Base-by-base conservation (phyloP, 1,140 invertebrate species). In the Rhopalosiphum padi region DNA sequence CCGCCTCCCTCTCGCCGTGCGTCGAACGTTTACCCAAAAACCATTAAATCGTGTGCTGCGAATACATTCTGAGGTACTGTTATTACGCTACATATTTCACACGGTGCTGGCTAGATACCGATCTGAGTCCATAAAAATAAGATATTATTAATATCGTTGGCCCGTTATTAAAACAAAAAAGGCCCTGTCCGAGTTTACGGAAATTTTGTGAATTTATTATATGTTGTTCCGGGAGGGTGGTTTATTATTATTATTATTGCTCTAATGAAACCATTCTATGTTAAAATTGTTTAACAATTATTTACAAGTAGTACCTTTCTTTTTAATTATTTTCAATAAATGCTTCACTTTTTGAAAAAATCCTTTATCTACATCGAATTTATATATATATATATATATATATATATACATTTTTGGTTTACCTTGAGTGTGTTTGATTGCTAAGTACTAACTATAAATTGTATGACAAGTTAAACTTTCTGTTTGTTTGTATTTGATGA, bases 21-120 rank as follows among this genome's bases (percentile, higher is more conserved):
- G 48, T 86, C 77, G 91, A 93, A 93, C 91, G 91, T 93, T 93
- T 93, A 93, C 91, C 91, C 91, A 48, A 93, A 93, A 93, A 93
- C 91, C 77, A 93, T 93, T 93, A 93, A 93, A 93, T 77, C 90
- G 90, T 68, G 89, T 90, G 55, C 89, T 68, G 55, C 90, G 90
- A 68, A 77, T 77, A 91, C 90, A 43, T 91, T 91, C 53, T 91
- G 90, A 89, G 88, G 88, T 89, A 55, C 88, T 68, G 89, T 90
- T 90, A 90, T 90, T 90, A 90, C 89, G 48, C 35, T 93, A 93
- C 82, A 43, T 85, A 93, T 93, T 93, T 93, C 82, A 85, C 91
- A 55, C 91, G n/a, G 43, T 82, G n/a, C 77, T 51, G 68, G 60
- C 35, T 85, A 93, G 91, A 93, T 93, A 93, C 91, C 48, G 91